These are phyloP conservation scores for Lycopodina hypogea DNA, from an alignment of 37 sponge, comb jelly and placozoan genomes.

Conservation along the genomic window DNA sequence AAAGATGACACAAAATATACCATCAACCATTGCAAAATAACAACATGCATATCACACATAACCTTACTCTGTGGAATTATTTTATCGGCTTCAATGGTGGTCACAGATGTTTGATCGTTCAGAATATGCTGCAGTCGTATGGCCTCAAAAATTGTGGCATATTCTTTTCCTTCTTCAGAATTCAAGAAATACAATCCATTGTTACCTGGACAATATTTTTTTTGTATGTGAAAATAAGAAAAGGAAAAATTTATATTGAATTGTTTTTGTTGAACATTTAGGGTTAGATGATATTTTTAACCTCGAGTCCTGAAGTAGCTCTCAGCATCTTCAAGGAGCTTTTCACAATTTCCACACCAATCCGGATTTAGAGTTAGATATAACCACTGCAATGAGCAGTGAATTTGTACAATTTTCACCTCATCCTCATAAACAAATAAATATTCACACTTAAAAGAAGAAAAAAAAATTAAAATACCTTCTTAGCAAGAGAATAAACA, in stretches of 20 bases:
- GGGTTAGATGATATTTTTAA: not conserved
- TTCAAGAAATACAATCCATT: constrained; percentile 25
- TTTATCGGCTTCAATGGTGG: constrained; percentile 47
- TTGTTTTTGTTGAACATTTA: not conserved
- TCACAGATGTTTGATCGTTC: constrained; percentile 50
- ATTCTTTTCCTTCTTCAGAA: constrained; percentile 43
- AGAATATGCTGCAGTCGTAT: constrained; percentile 56
- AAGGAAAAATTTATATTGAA: not conserved
- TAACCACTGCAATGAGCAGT: constrained; percentile 46
- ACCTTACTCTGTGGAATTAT: constrained; percentile 65
- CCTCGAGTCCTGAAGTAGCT: constrained; percentile 33
- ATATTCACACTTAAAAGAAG: no score
- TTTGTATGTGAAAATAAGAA: not conserved
- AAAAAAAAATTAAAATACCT: constrained; percentile 21
- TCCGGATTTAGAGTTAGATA: constrained; percentile 35
- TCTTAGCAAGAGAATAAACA: constrained; percentile 66
- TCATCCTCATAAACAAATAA: no score
- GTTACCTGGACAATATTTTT: not conserved
- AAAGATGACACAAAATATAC: no score
- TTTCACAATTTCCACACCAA: constrained; percentile 27
- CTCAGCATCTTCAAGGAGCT: constrained; percentile 38
- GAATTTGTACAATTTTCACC: not conserved
- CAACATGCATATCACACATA: no score
- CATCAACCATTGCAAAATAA: no score
- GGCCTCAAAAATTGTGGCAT: constrained; percentile 21